Percentiles rank a stretch among this genome's conserved stretches.
Evolutionary conservation across 2,797 vertebrate genomes (phyloP).

Genomic region (Pogoniulus pusillus): DNA sequence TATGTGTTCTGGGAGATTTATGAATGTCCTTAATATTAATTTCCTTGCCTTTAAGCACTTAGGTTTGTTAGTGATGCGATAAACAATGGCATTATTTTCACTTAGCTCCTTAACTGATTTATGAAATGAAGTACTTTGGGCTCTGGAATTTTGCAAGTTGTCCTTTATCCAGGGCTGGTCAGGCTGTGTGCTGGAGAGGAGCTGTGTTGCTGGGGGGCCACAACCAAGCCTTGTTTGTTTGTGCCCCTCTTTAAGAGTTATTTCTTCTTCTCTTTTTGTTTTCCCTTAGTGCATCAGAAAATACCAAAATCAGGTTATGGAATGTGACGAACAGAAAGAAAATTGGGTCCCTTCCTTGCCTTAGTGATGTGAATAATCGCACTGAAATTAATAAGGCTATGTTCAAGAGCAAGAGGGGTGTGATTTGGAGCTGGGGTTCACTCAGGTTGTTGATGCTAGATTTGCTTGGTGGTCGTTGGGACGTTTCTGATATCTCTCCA

Average conservation of each 20-base stretch:
- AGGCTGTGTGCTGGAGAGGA: neutral
- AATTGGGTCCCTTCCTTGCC: neutral
- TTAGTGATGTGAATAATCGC: constrained; percentile 45
- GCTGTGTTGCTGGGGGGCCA: neutral
- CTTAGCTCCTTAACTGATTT: constrained; percentile 58
- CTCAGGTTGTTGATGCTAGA: neutral
- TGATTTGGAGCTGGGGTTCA: constrained; percentile 3
- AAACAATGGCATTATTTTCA: constrained; percentile 70
- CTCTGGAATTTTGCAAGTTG: neutral
- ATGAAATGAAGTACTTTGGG: constrained; percentile 21
- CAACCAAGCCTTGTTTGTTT: neutral
- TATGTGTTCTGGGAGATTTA: constrained; percentile 53
- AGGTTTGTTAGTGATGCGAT: constrained; percentile 66
- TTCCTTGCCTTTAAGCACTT: constrained; percentile 68
- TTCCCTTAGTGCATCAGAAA: accelerated
- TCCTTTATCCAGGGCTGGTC: neutral
- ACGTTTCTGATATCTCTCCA: neutral
- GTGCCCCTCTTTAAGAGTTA: neutral
- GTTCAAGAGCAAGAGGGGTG: neutral
- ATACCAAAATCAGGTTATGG: constrained; percentile 3
- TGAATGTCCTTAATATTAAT: constrained; percentile 66
- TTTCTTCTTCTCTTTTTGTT: neutral
- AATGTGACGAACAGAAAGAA: neutral
- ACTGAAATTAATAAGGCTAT: constrained; percentile 45
- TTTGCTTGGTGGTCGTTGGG: neutral